Base-by-base conservation (phyloP, 1,140 invertebrate genomes). In the Pogonus chalceus region DNA sequence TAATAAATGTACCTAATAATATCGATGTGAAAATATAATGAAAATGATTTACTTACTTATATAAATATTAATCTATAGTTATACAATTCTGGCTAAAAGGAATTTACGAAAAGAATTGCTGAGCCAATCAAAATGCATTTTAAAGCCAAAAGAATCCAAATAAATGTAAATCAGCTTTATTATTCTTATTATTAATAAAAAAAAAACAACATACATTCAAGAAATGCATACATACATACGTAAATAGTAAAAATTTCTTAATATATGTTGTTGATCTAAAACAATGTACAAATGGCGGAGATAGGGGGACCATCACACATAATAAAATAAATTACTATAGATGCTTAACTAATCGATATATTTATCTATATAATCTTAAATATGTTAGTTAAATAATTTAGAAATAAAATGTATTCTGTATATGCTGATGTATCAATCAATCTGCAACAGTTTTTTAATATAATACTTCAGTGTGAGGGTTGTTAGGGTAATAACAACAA, bases 61-160 rank as follows among this genome's bases (percentile, higher is more conserved):
- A n/a, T 48, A 48, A 48, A 20, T n/a, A 37, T 48, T 20, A 48
- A 12, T 18, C 18, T 12, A 20, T 12, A 18, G 18, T n/a, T 20
- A 12, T 48, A 12, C 14, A 48, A 20, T 18, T 10, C 18, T 2
- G 22, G 10, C 3, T 3, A 48, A 48, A 48, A 48, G 12, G 20
- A 48, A 48, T 48, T 52, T 54, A 46, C 39, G 39, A n/a, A 46
- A 61, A 70, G 67, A 69, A 69, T 71, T 70, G 66, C 69, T 71
- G 67, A 70, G 67, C 65, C 65, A 69, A 71, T 68, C 67, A 67
- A 67, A 66, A 66, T 58, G 58, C 54, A 56, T 55, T 57, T 53
- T 58, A 59, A 56, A 60, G 59, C 61, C 60, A 62, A 46, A 49
- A 37, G 43, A 26, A 55, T 39, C 21, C 16, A 53, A 50, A 43